Base-by-base conservation (phyloP, 1,140 invertebrate genomes). In the Drosophila tsacasi region DNA sequence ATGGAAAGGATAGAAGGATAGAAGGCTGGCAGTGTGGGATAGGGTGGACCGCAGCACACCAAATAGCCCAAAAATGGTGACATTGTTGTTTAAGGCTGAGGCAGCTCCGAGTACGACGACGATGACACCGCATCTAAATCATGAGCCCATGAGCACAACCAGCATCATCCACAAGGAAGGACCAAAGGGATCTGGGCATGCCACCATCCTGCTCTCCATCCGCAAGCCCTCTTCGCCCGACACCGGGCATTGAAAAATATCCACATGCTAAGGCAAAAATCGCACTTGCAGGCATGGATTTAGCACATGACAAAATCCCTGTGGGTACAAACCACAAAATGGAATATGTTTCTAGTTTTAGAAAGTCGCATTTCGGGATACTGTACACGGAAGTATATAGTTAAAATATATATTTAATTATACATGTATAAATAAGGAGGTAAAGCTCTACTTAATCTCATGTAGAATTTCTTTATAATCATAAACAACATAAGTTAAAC, bases 171-270 rank as follows among this genome's bases (percentile, higher is more conserved):
- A 39, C 35, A 52, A 10, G 61, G 13, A 54, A 25, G 35, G 27
- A 35, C 37, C 59, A 50, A 68, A 30, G 60, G 61, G 65, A 21
- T 50, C 19, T 19, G 42, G 25, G n/a, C 15, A 10, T 21, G 25
- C 61, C 35, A 32, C 30, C 23, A 30, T 27, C 30, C 30, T 46
- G 32, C 32, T 12, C 19, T 35, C 32, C 42, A 9, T n/a, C 30
- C 30, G 30, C 23, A 25, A 57, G 7, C 44, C 40, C 32, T 15
- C 25, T 17, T 15, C n/a, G n/a, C 65, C 25, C 15, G n/a, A 62
- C 35, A 82, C 62, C 64, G 75, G 69, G 64, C 61, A 76, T 71
- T 83, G 81, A 79, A 76, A 83, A 79, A 79, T 71, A 83, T 67
- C 81, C 72, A 68, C 75, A 66, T 64, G 76, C 61, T 75, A 61